Evolutionary conservation across 2,888 invertebrate genomes (phyloP).

Genomic region (Marasmarcha lunaedactyla): DNA sequence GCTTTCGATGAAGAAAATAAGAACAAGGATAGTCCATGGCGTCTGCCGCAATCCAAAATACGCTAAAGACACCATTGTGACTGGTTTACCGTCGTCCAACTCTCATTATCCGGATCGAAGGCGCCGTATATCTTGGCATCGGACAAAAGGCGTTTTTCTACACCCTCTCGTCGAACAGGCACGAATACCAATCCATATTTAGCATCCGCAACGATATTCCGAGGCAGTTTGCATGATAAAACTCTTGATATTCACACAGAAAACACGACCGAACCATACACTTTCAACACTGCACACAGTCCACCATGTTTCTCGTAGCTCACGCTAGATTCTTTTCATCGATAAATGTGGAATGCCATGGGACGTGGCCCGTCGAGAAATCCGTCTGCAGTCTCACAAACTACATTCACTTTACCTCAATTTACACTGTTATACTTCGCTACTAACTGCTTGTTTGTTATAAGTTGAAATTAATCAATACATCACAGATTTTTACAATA

Average conservation of each 20-base stretch:
- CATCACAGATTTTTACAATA: conserved; percentile 69
- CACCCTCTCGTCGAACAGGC: conserved; percentile 17
- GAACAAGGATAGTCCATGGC: conserved; percentile 67
- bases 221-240: conserved; percentile 22
- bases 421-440: not conserved
- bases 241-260: conserved; percentile 36
- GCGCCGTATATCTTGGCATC: conserved; percentile 13
- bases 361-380: conserved; percentile 55
- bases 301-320: conserved; percentile 61
- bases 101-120: conserved; percentile 42
- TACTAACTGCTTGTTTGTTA: conserved; percentile 9
- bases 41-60: conserved; percentile 56
- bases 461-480: conserved; percentile 66
- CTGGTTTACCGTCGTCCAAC: conserved; percentile 28
- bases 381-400: conserved; percentile 34
- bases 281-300: conserved; percentile 47
- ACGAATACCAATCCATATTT: conserved; percentile 58
- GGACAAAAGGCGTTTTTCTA: conserved; percentile 17
- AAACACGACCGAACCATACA: conserved; percentile 46
- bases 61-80: conserved; percentile 59
- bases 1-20: conserved; percentile 73
- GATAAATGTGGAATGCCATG: conserved; percentile 67
- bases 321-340: conserved; percentile 64
- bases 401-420: conserved; percentile 20
- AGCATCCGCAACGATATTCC: conserved; percentile 25